Conservation (phyloP, 1,140 invertebrate species). For the Leptonema lineaticorne region DNA sequence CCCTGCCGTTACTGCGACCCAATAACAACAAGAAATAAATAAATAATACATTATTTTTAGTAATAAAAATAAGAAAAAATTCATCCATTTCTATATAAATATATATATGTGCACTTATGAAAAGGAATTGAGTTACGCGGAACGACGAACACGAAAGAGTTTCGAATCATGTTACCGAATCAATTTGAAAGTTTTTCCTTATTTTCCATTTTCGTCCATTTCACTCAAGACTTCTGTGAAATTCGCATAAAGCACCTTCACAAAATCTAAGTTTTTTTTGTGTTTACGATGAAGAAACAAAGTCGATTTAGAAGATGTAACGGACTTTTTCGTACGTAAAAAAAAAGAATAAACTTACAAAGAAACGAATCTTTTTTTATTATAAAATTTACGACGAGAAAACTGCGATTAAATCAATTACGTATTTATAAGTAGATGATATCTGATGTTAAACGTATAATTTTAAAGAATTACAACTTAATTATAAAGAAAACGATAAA, state of each 20-base stretch:
- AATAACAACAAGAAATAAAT: too few species aligned
- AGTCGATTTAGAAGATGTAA: background rate
- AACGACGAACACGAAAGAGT: background rate
- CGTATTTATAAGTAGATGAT: too few species aligned
- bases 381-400: too few species aligned
- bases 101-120: background rate
- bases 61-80: too few species aligned
- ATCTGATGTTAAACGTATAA: too few species aligned
- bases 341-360: background rate
- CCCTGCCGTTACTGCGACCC: background rate
- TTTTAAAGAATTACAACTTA: too few species aligned
- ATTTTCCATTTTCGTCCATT: background rate
- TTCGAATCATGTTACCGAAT: slow-evolving; percentile 4
- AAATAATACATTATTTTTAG: too few species aligned
- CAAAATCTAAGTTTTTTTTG: background rate
- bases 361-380: too few species aligned
- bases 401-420: too few species aligned
- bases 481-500: too few species aligned
- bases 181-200: slow-evolving; percentile 7
- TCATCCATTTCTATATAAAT: background rate
- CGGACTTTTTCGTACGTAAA: background rate
- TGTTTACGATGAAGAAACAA: background rate
- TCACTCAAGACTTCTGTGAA: background rate
- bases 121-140: slow-evolving; percentile 1
- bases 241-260: background rate